Base-by-base conservation (phyloP, 2,888 invertebrate species). In the Sarcophaga subvicina region DNA sequence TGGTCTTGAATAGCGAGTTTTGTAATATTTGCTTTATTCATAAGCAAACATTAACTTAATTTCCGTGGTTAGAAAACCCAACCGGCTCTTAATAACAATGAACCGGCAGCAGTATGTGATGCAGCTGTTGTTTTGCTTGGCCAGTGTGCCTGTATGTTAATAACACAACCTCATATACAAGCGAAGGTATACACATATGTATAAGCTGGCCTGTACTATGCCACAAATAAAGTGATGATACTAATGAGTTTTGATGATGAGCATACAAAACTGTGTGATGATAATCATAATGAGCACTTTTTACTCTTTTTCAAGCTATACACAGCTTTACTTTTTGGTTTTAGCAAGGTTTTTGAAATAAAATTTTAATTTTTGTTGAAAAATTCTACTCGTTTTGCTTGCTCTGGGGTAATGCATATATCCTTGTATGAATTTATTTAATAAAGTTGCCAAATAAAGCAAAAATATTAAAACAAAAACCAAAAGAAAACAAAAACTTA, bases 21-120 rank as follows among this genome's bases (percentile, higher is more conserved):
- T 54, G 54, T 54, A 14, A 14, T 91, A 90, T 92, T 92, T 92
- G 91, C 90, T 91, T 37, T 92, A 92, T 92, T 92, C 92, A 92
- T 92, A 92, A 91, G 91, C 91, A 91, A 92, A 92, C 91, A 92
- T 92, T 92, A 91, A 91, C 92, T 92, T 92, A 91, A 92, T 92
- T 92, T 92, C 89, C 91, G 85, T 88, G 86, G 81, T 84, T 84
- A 75, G 17, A 66, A 20, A 10, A 80, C 70, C 64, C 47, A 76
- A 70, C 64, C 60, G 71, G 64, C 64, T 69, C 60, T 59, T 67
- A 45, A 64, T 59, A 79, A 63, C 64, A 80, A 71, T 66, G 70
- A 25, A 59, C 17, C 59, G 45, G 22, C n/a, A 60, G 10, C 25
- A 10, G 37, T 64, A 54, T 63, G 17, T 70, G 37, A n/a, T 27